phyloP scores from a whole-genome alignment of 35 echinoderm and acorn worm genomes.

The Patiria miniata region DNA sequence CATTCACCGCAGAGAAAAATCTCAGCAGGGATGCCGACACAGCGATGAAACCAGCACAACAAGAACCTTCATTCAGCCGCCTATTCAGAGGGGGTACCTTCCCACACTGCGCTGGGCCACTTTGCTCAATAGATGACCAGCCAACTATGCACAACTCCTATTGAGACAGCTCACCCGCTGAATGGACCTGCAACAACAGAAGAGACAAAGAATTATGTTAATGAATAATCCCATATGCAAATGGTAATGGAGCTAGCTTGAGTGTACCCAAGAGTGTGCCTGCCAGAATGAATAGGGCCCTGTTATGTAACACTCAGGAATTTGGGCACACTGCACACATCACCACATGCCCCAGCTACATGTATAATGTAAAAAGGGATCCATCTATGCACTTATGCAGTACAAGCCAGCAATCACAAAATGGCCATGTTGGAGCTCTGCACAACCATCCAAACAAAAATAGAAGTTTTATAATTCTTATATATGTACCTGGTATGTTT shows the following conservation, averaged over 20 bases:
- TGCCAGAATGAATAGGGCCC: background rate
- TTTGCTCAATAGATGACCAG: constrained; percentile 7
- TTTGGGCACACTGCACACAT: background rate
- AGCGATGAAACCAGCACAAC: background rate
- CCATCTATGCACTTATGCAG: too few species aligned
- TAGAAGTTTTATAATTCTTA: too few species aligned
- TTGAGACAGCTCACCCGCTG: background rate
- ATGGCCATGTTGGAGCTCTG: too few species aligned
- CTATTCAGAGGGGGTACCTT: too few species aligned
- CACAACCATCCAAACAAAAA: too few species aligned
- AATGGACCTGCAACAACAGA: constrained; percentile 25
- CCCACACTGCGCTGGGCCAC: background rate
- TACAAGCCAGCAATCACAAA: too few species aligned
- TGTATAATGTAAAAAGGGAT: background rate
- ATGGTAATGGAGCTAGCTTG: constrained; percentile 12
- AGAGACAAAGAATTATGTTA: constrained; percentile 34
- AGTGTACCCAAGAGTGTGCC: constrained; percentile 2
- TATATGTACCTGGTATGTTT: too few species aligned
- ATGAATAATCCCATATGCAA: constrained; percentile 29
- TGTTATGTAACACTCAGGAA: constrained; percentile 28
- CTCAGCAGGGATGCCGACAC: background rate
- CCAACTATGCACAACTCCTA: background rate
- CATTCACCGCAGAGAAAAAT: background rate
- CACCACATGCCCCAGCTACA: background rate
- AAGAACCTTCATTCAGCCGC: background rate